Conservation (phyloP, 2,113 vertebrate genomes). For the Siphamia tubifer region DNA sequence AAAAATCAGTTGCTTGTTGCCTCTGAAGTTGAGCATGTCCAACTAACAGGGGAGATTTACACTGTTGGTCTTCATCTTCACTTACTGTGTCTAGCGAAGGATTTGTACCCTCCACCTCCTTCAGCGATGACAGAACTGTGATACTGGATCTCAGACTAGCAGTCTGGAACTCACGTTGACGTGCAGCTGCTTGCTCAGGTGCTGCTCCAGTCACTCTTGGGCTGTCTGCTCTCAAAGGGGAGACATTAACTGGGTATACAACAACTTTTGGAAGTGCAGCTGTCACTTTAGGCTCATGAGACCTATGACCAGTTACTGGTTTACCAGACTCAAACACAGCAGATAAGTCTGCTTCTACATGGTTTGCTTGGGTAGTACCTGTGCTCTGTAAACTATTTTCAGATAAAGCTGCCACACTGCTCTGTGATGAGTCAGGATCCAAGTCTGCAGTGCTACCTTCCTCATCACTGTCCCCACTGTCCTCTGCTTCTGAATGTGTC, state of each 20-base stretch:
- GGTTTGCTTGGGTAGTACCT: slow-evolving; percentile 66
- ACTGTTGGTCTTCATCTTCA: slow-evolving; percentile 83
- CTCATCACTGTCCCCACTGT: slow-evolving; percentile 94
- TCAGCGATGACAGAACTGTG: slow-evolving; percentile 77
- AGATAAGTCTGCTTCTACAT: slow-evolving; percentile 56
- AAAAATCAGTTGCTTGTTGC: slow-evolving; percentile 94
- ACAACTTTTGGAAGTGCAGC: slow-evolving; percentile 92
- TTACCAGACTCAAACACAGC: slow-evolving; percentile 70
- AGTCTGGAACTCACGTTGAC: slow-evolving; percentile 83
- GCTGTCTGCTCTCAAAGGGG: slow-evolving; percentile 88
- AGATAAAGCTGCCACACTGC: slow-evolving; percentile 74
- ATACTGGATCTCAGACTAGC: slow-evolving; percentile 73
- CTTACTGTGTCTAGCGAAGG: slow-evolving; percentile 74
- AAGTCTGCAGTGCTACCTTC: slow-evolving; percentile 86
- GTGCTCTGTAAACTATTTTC: slow-evolving; percentile 79
- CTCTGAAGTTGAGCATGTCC: slow-evolving; percentile 92
- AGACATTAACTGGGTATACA: slow-evolving; percentile 88
- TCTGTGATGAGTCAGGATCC: slow-evolving; percentile 83
- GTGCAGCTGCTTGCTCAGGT: slow-evolving; percentile 81
- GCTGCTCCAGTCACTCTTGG: slow-evolving; percentile 82
- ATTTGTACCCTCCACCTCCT: slow-evolving; percentile 81
- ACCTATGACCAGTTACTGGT: slow-evolving; percentile 67
- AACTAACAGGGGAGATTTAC: slow-evolving; percentile 72
- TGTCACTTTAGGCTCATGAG: slow-evolving; percentile 80
- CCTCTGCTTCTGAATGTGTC: slow-evolving; percentile 90